phyloP scores from a whole-genome alignment of 2,113 vertebrate genomes.

The Cromileptes altivelis region DNA sequence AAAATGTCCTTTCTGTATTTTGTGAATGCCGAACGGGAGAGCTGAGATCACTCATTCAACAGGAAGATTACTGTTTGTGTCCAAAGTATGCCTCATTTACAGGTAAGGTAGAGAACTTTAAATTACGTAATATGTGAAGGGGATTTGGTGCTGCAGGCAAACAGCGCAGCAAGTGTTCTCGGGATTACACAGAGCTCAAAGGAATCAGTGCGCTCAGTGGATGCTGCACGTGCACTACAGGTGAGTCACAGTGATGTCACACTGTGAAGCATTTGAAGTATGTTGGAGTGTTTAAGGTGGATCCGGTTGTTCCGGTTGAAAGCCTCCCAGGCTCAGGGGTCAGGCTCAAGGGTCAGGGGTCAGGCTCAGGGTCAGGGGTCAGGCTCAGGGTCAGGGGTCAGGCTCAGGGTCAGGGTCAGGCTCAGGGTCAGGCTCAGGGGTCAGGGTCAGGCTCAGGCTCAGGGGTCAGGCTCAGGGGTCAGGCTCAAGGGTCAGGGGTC shows the following conservation, averaged over 20 bases:
- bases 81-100: rapidly evolving
- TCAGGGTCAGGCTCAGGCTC: no score
- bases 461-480: no score
- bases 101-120: background rate
- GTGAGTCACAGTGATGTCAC: conserved; percentile 6
- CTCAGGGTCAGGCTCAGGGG: no score
- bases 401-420: no score
- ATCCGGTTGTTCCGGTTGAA: background rate
- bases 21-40: background rate
- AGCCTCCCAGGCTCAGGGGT: no score
- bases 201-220: background rate
- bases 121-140: background rate
- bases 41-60: rapidly evolving
- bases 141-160: background rate
- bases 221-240: background rate
- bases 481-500: no score
- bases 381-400: no score
- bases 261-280: no score
- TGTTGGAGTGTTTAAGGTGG: no score
- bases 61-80: rapidly evolving
- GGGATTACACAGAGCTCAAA: background rate
- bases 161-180: background rate
- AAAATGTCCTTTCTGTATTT: rapidly evolving
- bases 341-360: no score
- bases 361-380: no score